These are phyloP conservation scores for Emys orbicularis DNA, from an alignment of 2,797 vertebrate genomes.

Conservation along the genomic window DNA sequence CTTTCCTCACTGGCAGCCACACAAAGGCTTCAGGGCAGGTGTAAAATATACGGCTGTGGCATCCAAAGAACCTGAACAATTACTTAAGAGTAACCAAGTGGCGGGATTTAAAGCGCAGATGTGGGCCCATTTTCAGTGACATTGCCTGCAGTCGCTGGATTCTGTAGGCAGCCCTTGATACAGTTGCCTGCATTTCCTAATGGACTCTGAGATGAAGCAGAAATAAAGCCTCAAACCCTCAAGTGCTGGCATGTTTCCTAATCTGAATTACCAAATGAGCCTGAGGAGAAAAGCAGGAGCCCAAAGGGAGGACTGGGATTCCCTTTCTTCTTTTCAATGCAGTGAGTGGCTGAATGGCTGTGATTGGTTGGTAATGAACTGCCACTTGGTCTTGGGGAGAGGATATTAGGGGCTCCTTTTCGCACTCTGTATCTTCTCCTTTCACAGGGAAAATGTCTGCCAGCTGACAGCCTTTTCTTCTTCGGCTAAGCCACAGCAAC, in stretches of 20 bases:
- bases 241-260: neutral
- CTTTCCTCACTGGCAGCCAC: neutral
- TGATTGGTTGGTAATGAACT: neutral
- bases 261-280: neutral
- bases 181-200: neutral
- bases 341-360: neutral
- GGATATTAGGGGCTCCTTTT: neutral
- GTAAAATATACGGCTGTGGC: neutral
- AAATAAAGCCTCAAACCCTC: rapidly evolving
- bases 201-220: neutral
- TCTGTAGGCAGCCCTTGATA: rapidly evolving
- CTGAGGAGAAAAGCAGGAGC: neutral
- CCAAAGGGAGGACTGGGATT: neutral
- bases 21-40: neutral
- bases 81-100: neutral
- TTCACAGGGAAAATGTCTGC: neutral
- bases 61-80: rapidly evolving
- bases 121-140: neutral
- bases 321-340: neutral
- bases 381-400: rapidly evolving
- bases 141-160: neutral
- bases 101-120: neutral
- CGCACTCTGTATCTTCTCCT: neutral
- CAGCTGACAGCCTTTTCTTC: neutral
- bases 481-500: neutral